Evolutionary conservation across 2,797 vertebrate genomes (phyloP).

Genomic region (Tokudaia tokunoshimensis): DNA sequence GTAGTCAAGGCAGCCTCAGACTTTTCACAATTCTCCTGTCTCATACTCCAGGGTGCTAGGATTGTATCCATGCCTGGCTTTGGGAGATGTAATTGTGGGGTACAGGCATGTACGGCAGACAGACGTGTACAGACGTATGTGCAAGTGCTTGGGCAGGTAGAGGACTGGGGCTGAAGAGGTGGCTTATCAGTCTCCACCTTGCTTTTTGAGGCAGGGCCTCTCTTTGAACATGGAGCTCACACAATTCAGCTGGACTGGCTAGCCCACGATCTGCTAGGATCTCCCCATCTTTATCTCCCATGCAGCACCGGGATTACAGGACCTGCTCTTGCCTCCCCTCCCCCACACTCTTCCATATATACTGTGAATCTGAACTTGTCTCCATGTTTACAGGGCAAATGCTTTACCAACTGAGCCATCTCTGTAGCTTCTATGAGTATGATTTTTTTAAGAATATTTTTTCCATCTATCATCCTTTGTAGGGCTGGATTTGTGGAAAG

Average conservation of each 20-base stretch:
- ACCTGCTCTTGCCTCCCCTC: neutral
- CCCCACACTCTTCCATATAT: neutral
- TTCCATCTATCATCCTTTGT: neutral
- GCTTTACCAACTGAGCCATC: neutral
- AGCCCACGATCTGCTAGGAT: too few species aligned
- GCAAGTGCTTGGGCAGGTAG: accelerated
- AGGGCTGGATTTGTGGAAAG: too few species aligned
- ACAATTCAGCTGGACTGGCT: neutral
- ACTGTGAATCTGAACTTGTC: neutral
- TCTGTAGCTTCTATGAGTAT: accelerated
- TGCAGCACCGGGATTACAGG: neutral
- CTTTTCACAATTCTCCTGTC: neutral
- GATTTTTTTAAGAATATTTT: neutral
- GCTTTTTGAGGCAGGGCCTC: neutral
- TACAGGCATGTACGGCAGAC: too few species aligned
- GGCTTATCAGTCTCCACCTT: neutral
- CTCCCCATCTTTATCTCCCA: neutral
- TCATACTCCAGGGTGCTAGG: neutral
- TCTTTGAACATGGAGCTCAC: neutral
- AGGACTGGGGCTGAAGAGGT: neutral
- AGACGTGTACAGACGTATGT: neutral
- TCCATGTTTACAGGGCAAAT: neutral
- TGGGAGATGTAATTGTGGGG: neutral
- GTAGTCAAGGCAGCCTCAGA: neutral
- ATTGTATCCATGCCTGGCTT: neutral